Evolutionary conservation across 2,888 invertebrate species (phyloP).

Genomic region (Noctua janthe): DNA sequence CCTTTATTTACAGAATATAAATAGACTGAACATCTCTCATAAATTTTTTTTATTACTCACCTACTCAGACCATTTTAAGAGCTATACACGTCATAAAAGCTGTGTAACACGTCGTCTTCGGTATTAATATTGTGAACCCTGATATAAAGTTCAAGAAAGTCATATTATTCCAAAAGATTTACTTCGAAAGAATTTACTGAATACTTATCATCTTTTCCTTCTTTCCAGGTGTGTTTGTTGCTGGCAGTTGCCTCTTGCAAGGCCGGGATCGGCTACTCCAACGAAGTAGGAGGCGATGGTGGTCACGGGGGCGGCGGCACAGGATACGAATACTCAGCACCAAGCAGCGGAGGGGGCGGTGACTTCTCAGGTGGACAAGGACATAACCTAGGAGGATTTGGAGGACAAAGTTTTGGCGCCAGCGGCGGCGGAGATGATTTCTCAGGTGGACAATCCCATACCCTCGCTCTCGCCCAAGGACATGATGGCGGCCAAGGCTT

Average conservation of each 20-base stretch:
- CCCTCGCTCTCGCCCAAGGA: constrained; percentile 57
- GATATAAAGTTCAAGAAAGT: background rate
- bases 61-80: background rate
- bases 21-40: background rate
- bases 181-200: background rate
- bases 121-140: background rate
- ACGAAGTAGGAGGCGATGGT: constrained; percentile 74
- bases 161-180: background rate
- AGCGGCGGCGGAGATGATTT: constrained; percentile 66
- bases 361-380: constrained; percentile 67
- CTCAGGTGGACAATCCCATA: constrained; percentile 55
- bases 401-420: constrained; percentile 61
- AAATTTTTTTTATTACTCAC: background rate
- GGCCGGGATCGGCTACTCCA: constrained; percentile 80
- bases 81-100: background rate
- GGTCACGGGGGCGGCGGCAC: constrained; percentile 69
- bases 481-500: constrained; percentile 67
- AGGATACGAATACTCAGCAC: constrained; percentile 72
- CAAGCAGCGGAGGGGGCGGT: constrained; percentile 62
- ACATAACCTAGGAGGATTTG: constrained; percentile 38
- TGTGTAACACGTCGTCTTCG: background rate
- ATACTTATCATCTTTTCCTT: constrained; percentile 48
- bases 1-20: background rate
- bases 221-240: constrained; percentile 85
- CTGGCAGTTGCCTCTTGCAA: constrained; percentile 86